Conservation (phyloP, 2,888 invertebrate genomes). For the Spialia ferax region DNA sequence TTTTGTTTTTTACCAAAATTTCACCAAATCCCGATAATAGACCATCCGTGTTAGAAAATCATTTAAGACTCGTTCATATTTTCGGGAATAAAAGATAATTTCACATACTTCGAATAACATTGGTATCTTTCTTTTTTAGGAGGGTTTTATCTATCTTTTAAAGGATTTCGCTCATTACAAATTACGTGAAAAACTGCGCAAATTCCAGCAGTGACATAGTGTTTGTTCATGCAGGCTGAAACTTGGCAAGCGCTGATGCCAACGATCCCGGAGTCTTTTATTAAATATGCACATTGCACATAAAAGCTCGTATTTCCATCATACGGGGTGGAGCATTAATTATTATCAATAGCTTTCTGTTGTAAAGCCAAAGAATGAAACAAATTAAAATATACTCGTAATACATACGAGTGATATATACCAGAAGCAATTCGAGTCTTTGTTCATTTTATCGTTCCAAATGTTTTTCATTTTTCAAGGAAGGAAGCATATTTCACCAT, state of each 20-base stretch:
- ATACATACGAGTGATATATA: too few relatives aligned
- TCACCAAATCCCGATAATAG: too few relatives aligned
- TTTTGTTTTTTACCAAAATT: too few relatives aligned
- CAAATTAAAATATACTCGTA: too few relatives aligned
- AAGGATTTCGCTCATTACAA: not conserved
- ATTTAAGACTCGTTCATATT: too few relatives aligned
- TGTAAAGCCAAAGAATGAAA: constrained; percentile 23
- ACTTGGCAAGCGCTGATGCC: constrained; percentile 23
- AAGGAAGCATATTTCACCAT: too few relatives aligned
- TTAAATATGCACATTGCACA: constrained; percentile 23
- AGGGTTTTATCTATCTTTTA: not conserved
- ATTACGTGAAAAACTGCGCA: not conserved
- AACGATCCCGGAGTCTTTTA: constrained; percentile 8
- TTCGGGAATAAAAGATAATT: too few relatives aligned
- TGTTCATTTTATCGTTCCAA: not conserved
- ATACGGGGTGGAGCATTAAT: not conserved
- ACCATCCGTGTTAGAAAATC: too few relatives aligned
- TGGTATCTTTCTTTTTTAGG: too few relatives aligned
- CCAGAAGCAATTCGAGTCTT: not conserved
- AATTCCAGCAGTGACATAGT: not conserved
- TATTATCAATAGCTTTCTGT: not conserved
- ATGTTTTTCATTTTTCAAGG: not conserved
- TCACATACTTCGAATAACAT: not conserved
- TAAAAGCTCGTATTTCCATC: constrained; percentile 7
- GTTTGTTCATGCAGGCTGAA: not conserved